Base-by-base conservation (phyloP, 2,888 invertebrate genomes). In the Ichneumon xanthorius region DNA sequence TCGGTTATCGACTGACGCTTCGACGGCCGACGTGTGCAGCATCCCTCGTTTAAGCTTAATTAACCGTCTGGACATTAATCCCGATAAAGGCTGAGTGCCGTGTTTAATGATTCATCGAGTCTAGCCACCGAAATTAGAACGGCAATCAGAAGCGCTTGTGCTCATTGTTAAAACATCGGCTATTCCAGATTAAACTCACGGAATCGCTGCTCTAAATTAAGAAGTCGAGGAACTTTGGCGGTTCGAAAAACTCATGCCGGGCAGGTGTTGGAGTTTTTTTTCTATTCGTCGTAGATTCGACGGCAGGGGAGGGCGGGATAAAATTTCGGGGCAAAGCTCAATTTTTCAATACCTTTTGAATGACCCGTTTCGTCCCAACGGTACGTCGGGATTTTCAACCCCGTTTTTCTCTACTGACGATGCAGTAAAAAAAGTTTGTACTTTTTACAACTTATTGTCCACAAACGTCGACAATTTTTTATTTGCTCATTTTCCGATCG, bases 11-110 rank as follows among this genome's bases (percentile, higher is more conserved):
- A 68, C 65, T 73, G 80, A 80, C 67, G 76, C 71, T 55, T 76
- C 22, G 50, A 45, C 58, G 48, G 19, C 26, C 22, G n/a, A 61
- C 58, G 33, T 68, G 53, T 26, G n/a, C 71, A 45, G 50, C 19
- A 30, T 40, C 37, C 61, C 68, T 75, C 75, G 45, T 70, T 80
- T 48, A 22, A 71, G 70, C 55, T 84, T 80, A 79, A 84, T 76
- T 72, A 80, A 80, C 77, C 48, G 76, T 80, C 80, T 65, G 30
- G 11, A 40, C 65, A 55, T 81, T 55, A 50, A 61, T 45, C 22
- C 55, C 53, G 40, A 63, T 76, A 70, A 76, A 71, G 70, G 19
- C 33, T 76, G 22, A 65, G 9, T 22, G 48, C 33, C 11, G 7
- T 30, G 30, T 48, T 75, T 48, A 26, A n/a, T 37, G 50, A 76